Evolutionary conservation across 2,888 invertebrate genomes (phyloP).

Genomic region (Caenorhabditis virilis): DNA sequence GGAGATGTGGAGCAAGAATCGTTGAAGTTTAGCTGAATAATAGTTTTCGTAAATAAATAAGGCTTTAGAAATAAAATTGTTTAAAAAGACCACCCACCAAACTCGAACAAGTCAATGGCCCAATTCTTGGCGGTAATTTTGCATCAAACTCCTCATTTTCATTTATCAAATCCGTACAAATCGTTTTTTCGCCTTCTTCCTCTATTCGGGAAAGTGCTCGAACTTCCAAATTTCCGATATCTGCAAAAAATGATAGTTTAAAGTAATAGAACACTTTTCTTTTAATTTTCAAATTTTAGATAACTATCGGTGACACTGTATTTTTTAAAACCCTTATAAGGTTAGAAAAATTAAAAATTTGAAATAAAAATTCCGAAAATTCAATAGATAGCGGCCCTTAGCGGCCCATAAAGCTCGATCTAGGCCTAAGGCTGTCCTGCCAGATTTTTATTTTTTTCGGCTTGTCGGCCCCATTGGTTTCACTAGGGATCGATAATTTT

Average conservation of each 20-base stretch:
- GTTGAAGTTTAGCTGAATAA: not conserved
- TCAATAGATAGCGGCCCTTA: too few relatives aligned
- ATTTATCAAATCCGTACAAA: not conserved
- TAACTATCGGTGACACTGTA: too few relatives aligned
- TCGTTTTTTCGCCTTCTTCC: constrained; percentile 40
- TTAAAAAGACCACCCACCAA: too few relatives aligned
- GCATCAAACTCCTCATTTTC: constrained; percentile 17
- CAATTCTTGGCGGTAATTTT: constrained; percentile 34
- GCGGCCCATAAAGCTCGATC: too few relatives aligned
- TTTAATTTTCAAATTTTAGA: not conserved
- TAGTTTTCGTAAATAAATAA: not conserved
- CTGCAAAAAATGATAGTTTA: not conserved
- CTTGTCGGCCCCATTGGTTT: too few relatives aligned
- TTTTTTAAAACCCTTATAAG: too few relatives aligned
- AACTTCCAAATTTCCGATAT: constrained; percentile 41
- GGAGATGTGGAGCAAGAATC: not conserved
- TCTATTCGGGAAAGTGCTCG: constrained; percentile 48
- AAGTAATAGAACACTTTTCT: not conserved
- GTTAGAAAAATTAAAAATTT: too few relatives aligned
- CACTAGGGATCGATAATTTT: too few relatives aligned
- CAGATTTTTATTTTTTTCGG: too few relatives aligned
- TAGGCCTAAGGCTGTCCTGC: too few relatives aligned
- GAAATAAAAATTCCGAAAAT: too few relatives aligned
- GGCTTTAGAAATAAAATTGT: not conserved
- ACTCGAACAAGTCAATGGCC: constrained; percentile 22